Base-by-base conservation (phyloP, 2,888 invertebrate species). In the Mythimna loreyi region DNA sequence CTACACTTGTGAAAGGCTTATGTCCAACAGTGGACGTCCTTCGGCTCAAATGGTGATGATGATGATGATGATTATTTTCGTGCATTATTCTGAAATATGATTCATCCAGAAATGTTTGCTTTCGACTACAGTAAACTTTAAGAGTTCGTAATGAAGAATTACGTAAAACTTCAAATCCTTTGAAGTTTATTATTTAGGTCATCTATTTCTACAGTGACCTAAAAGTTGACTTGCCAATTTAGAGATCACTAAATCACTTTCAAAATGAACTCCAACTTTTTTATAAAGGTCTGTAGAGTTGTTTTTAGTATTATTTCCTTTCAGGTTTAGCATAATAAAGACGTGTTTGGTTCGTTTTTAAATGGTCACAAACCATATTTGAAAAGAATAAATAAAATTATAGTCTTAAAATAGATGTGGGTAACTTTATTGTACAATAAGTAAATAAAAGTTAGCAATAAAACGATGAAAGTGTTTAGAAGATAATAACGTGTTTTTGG, bases 381-480 rank as follows among this genome's bases (percentile, higher is more conserved):
- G 11, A 30, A 16, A 36, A 21, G 0, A 6, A 56, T 56, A 56
- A 64, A 67, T 8, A 56, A 4, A 7, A 64, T 25, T 45, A 30
- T n/a, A 53, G 9, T 56, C 30, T 33, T 8, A 71, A 71, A n/a
- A 62, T 49, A 28, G 68, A 75, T 28, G 25, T 63, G 43, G 36
- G 16, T 28, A 40, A 49, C 19, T 45, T 55, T 25, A 45, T 60
- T 11, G 16, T 30, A 49, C 25, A 56, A 50, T 28, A 36, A 66
- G 11, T 5, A 36, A 47, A 74, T 43, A 28, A 45, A 60, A 49
- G 36, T n/a, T 4, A 33, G 21, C 16, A 7, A 45, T 49, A 56
- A 40, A 55, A 58, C 33, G 56, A 25, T 28, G 13, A 45, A 47
- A 49, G 19, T 36, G 13, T 70, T 62, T 50, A 7, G 33, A 58